Conservation (phyloP, 2,888 invertebrate species). For the Strigamia crassipes region DNA sequence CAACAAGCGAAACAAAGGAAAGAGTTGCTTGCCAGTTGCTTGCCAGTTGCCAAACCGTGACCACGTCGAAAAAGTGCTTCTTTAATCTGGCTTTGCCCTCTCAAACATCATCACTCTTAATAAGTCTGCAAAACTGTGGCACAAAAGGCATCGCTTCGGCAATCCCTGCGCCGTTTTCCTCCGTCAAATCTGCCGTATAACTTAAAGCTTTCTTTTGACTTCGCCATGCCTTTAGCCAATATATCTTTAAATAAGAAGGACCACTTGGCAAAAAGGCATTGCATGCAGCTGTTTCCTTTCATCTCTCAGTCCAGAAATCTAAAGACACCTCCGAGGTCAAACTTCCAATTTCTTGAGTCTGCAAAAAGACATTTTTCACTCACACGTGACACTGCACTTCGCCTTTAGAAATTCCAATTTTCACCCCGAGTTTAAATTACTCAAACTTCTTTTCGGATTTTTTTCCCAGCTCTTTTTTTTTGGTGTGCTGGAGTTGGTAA, state of each 20-base stretch:
- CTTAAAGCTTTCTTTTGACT: neutral
- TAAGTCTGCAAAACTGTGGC: neutral
- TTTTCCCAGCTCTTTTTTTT: no score
- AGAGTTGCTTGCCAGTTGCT: neutral
- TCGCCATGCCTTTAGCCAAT: neutral
- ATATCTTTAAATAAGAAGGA: neutral
- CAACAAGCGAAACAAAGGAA: no score
- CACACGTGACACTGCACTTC: no score
- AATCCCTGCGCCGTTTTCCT: neutral
- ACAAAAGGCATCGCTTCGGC: neutral
- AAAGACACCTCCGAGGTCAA: constrained; percentile 3
- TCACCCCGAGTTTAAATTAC: constrained; percentile 4
- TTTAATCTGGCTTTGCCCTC: neutral
- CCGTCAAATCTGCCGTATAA: neutral
- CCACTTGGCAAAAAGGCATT: neutral
- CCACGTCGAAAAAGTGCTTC: neutral
- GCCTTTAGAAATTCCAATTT: neutral
- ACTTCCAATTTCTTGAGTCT: neutral
- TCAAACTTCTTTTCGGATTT: neutral
- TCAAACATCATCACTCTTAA: neutral
- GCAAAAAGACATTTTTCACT: no score
- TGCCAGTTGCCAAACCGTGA: constrained; percentile 4
- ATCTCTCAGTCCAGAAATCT: neutral
- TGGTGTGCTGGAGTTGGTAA: neutral
- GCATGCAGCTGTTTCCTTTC: neutral